Evolutionary conservation across 2,113 vertebrate species (phyloP), one percentile per base, ranked within the genome.

Genomic region (Centropus bengalensis): DNA sequence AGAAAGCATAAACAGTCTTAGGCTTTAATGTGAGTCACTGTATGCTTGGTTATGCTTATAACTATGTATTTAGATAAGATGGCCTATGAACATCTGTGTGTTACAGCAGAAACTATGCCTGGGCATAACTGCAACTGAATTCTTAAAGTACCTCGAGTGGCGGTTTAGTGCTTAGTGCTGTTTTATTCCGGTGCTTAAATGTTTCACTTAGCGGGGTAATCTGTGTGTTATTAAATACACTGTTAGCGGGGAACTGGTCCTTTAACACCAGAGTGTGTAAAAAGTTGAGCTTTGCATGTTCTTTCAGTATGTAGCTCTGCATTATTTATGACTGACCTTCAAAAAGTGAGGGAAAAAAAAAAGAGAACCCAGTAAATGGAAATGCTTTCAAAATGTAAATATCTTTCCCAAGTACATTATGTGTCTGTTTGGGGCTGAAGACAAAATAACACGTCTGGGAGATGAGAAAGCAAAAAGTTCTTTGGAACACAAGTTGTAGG

Each of bases 271-370:
- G 73, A 0, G 30, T 22, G 6, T 60, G 49, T 68, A 30, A 71
- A 58, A 66, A 75, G 24, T 56, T 42, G 49, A 75, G 88, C 74
- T 78, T 82, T 71, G 66, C 88, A 26, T 82, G 82, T 89, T 86
- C 54, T 62, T 80, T 28, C 62, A 18, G 44, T 17, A 23, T 45
- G 45, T 73, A 87, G 70, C 83, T 59, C 82, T 96, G 92, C 96
- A 96, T 96, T 96, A 96, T 96, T 97, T 85, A 96, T 24, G 27
- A 36, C 44, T 87, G 92, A 96, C 95, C 96, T 97, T 96, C 82
- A 81, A 87, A 94, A 94, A 88, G 40, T 4, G 36, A 91, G 26
- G 47, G 18, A 21, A 21, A 21, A 38, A 16, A 42, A 30, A 56
- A 38, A 36, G 38, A 44, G 93, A 66, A 67, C 21, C 4, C 64